phyloP scores from a whole-genome alignment of 2,113 vertebrate species.

The Archilochus colubris region DNA sequence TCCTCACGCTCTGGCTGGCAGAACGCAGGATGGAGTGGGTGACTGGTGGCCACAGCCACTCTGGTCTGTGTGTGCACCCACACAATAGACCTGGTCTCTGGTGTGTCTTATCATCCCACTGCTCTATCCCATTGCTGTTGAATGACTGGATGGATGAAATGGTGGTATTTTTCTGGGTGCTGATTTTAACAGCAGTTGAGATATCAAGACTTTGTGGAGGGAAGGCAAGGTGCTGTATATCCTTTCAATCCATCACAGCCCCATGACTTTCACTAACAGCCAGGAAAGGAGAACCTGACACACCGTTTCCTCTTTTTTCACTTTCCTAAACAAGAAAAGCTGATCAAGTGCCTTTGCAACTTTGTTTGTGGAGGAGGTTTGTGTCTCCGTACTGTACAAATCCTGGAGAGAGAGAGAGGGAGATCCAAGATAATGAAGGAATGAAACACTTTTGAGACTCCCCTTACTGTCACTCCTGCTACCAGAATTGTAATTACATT shows the following conservation, averaged over 20 bases:
- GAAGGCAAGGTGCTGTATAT: not conserved
- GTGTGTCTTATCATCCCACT: rapidly evolving
- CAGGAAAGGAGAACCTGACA: not conserved
- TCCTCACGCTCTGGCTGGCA: rapidly evolving
- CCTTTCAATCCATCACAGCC: not conserved
- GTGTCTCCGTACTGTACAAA: conserved; percentile 39
- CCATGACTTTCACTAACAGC: not conserved
- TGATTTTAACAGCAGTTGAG: not conserved
- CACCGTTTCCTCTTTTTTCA: not conserved
- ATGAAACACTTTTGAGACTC: conserved; percentile 54
- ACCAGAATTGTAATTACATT: conserved; percentile 60
- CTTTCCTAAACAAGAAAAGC: conserved; percentile 35
- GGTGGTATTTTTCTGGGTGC: not conserved
- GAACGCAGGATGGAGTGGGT: rapidly evolving
- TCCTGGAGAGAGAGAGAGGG: not conserved
- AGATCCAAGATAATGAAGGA: conserved; percentile 54
- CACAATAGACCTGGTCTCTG: rapidly evolving
- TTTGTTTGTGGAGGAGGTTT: conserved; percentile 16
- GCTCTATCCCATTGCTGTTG: not conserved
- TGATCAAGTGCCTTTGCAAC: conserved; percentile 54
- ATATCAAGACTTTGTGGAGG: not conserved
- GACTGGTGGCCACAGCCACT: rapidly evolving
- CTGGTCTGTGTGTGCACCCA: rapidly evolving
- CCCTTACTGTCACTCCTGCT: conserved; percentile 58
- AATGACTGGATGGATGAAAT: not conserved